Percentiles rank a stretch among this genome's conserved stretches.
Evolutionary conservation across 2,888 invertebrate genomes (phyloP).

Genomic region (Heterodera filipjevi): DNA sequence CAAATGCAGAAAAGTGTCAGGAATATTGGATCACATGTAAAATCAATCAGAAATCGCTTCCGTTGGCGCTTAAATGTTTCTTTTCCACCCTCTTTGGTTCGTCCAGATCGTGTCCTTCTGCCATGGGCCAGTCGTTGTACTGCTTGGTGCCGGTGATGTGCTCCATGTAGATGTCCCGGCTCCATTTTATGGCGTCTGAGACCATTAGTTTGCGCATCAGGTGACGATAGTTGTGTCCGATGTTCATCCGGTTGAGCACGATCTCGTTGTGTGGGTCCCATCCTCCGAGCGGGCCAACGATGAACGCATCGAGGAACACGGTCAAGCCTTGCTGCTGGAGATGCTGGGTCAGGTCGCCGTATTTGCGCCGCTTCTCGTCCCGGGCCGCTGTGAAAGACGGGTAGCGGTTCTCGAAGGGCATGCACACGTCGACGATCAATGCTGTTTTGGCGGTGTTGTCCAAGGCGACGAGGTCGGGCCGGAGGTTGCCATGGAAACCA

Average conservation of each 20-base stretch:
- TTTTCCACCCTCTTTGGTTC: background rate
- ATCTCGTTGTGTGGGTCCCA: conserved; percentile 61
- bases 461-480: background rate
- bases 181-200: conserved; percentile 58
- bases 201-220: conserved; percentile 58
- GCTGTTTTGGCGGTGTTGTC: conserved; percentile 9
- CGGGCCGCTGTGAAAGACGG: conserved; percentile 1
- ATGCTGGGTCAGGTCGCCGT: conserved; percentile 65
- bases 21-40: no score
- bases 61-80: no score
- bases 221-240: conserved; percentile 40
- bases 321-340: conserved; percentile 63
- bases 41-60: no score
- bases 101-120: background rate
- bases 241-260: conserved; percentile 43
- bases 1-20: no score
- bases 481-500: conserved; percentile 56
- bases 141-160: conserved; percentile 59
- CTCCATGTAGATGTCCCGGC: conserved; percentile 63
- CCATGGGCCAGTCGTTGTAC: conserved; percentile 32
- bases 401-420: conserved; percentile 17
- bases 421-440: conserved; percentile 22
- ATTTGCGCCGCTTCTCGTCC: conserved; percentile 17
- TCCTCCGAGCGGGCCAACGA: conserved; percentile 61
- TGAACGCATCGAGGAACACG: conserved; percentile 56